Base-by-base conservation (phyloP, 2,113 vertebrate genomes). In the Micronycteris hirsuta region DNA sequence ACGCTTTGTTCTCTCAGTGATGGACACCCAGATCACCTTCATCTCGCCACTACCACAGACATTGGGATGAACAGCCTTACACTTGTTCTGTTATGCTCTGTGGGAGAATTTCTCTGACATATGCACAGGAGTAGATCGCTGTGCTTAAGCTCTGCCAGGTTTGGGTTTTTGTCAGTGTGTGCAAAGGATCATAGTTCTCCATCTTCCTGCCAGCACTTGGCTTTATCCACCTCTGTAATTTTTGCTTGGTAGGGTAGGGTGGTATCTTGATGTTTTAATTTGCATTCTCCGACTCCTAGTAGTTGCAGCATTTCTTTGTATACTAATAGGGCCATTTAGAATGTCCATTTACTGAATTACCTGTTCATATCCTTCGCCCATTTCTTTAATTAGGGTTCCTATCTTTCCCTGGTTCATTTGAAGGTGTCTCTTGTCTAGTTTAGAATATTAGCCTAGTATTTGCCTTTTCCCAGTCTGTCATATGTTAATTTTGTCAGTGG, bases 201-300 rank as follows among this genome's bases (percentile, higher is more conserved):
- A 38, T 63, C 38, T 84, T 70, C 61, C 45, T 86, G 41, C 36
- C 67, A 91, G 67, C 49, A 85, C 78, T 89, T 89, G 71, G 56
- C 49, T 96, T 82, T 95, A 90, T 74, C 90, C 10, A 22, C 43
- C 38, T 82, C 90, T 54, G 58, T 93, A n/a, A 82, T 41, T 86
- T 93, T 94, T 83, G 49, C 43, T 36, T 83, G 81, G 77, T 93
- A 82, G 13, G 41, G 41, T 63, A 82, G 81, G 76, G 52, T 47
- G 49, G 24, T 83, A 33, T 61, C 58, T 94, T 89, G 84, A 80
- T 94, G 54, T 86, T 93, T 70, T 93, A 90, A 93, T 86, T 77
- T 56, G 70, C 47, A 56, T 77, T 93, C 61, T 93, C 68, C 76
- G n/a, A 0, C 95, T 90, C 86, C 81, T 94, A 78, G 83, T 86